A percentile compares a stretch with the other conserved stretches of the same genome.
Conservation (phyloP, 2,888 invertebrate genomes). For the Stegana nigrithorax region DNA sequence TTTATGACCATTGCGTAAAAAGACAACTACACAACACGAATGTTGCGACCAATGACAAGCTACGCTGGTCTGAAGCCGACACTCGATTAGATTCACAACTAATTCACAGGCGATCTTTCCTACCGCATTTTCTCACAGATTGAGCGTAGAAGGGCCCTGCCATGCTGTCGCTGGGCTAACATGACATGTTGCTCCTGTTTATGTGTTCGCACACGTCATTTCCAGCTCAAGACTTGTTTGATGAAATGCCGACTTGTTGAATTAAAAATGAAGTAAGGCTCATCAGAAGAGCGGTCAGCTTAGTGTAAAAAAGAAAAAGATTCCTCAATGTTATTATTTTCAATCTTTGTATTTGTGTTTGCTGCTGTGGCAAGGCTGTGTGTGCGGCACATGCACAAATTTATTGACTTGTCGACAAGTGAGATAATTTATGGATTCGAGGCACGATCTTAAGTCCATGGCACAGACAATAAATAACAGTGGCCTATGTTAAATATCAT, state of each 20-base stretch:
- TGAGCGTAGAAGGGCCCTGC: not conserved
- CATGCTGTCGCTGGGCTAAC: not conserved
- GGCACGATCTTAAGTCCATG: no score
- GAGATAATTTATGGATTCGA: constrained; percentile 67
- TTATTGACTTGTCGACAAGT: constrained; percentile 62
- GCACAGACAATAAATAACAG: no score
- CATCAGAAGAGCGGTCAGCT: not conserved
- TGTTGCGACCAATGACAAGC: no score
- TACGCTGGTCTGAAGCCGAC: no score
- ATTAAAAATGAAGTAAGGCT: not conserved
- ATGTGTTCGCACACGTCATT: not conserved
- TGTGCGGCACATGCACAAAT: constrained; percentile 54
- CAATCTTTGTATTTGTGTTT: not conserved
- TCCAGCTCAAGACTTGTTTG: not conserved
- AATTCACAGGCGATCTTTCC: not conserved
- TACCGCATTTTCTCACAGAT: not conserved
- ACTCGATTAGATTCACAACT: not conserved
- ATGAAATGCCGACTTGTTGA: constrained; percentile 1
- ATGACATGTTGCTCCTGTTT: constrained; percentile 16
- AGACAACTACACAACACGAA: no score
- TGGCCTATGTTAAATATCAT: no score
- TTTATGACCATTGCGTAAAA: no score
- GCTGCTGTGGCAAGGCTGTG: constrained; percentile 32
- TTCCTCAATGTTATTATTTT: not conserved
- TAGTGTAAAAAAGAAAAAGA: no score